Evolutionary conservation across 1,140 invertebrate species (phyloP), one percentile per base, ranked within the genome.

Genomic region (Hycleus cichorii): DNA sequence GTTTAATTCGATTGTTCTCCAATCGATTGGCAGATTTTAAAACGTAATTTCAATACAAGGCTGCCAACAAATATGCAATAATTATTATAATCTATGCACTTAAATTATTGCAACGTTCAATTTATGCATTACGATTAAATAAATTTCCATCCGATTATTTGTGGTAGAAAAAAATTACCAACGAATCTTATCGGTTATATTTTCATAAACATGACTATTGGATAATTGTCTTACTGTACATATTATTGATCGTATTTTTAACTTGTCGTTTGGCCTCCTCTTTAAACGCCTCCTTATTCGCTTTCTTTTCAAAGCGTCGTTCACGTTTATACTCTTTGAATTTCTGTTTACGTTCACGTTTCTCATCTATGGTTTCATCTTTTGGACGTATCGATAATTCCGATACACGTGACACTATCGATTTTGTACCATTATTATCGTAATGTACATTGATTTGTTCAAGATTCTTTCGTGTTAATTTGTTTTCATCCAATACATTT

Each of bases 231-330:
- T 88, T 89, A 67, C 80, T 80, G 68, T 72, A 83, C 32, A 32
- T 32, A 63, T 87, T 86, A 69, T 91, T 91, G 53, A 90, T 74
- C 58, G 82, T 73, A 51, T 90, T 84, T 70, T 90, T 89, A 67
- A 88, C 85, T 72, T 91, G 87, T 38, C 81, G 74, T 69, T 90
- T 90, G 74, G 90, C 88, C 72, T 96, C 91, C 63, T 91, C 86
- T 71, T 91, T 93, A 73, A 97, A 97, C 0, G 90, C 90, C 57
- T 83, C 72, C 24, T 81, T 83, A 70, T 95, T 96, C 0, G 84
- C 80, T 72, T 97, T 97, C 73, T 88, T 89, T 71, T 97, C 93
- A 55, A 85, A 69, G 72, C 93, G 80, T 66, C 94, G 82, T 69
- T 92, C 89, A 72, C 79, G 83, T 75, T 90, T 83, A 69, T 89